These are phyloP conservation scores for Esox lucius DNA, from an alignment of 2,797 vertebrate species.

Conservation along the genomic window DNA sequence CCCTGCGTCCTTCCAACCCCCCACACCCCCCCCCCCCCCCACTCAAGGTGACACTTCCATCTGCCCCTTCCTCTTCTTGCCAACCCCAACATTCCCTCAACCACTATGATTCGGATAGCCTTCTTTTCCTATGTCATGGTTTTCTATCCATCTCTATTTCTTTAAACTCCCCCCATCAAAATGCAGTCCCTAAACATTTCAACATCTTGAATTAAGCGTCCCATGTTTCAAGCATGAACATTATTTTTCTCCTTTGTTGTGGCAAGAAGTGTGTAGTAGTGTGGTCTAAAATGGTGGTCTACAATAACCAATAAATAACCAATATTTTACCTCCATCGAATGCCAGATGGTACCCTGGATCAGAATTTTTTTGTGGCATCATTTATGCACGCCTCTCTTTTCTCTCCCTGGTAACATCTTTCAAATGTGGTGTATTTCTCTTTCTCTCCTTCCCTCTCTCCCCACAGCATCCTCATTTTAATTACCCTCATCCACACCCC, in stretches of 20 bases:
- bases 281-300: neutral
- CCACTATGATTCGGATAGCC: neutral
- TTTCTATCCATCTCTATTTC: constrained; percentile 22
- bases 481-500: constrained; percentile 51
- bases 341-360: neutral
- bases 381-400: constrained; percentile 2
- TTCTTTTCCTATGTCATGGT: constrained; percentile 5
- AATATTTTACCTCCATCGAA: neutral
- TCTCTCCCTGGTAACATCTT: neutral
- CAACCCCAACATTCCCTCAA: constrained; percentile 41
- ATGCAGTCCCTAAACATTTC: constrained; percentile 12
- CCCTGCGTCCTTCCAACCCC: constrained; percentile 41
- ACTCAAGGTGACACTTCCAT: constrained; percentile 77
- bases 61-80: constrained; percentile 62
- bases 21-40: constrained; percentile 40
- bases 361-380: constrained; percentile 18
- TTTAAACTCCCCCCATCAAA: neutral
- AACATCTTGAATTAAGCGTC: constrained; percentile 38
- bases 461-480: constrained; percentile 52
- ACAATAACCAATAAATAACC: constrained; percentile 2
- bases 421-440: constrained; percentile 21
- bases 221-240: constrained; percentile 34
- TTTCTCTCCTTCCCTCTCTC: constrained; percentile 42
- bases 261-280: constrained; percentile 11
- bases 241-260: constrained; percentile 21